Evolutionary conservation across 1,140 invertebrate genomes (phyloP), one percentile per base, ranked within the genome.

Genomic region (Tyrophagus putrescentiae): DNA sequence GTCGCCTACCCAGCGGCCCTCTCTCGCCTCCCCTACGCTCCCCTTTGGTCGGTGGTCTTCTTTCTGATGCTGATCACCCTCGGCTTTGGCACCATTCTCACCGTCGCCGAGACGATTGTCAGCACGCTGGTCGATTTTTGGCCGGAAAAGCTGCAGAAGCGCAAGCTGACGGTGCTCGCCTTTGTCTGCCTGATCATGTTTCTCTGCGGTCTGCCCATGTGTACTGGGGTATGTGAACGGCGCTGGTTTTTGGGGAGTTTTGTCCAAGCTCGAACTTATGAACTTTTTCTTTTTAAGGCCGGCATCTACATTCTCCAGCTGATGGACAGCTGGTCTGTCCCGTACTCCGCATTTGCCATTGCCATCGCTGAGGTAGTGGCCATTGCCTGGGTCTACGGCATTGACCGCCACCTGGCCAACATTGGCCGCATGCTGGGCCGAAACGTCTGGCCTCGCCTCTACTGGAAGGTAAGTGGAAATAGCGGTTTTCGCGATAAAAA

Each of bases 391-490:
- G 62, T 75, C 4, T 75, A 75, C 64, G 74, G 74, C 3, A 29
- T 60, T 28, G 39, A 59, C 29, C 44, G 18, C 36, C 87, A 88
- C 68, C 75, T 84, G 41, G 77, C 83, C 31, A 84, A 88, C 64
- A 83, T 87, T 5, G 66, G 67, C 36, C 73, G 77, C 53, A 88
- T 88, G 85, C 81, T 88, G 57, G 84, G 84, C 1, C 74, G 76
- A 21, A 79, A 80, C 62, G 79, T 83, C 7, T 77, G 77, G 58
- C 66, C 78, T 1, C 85, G 83, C 78, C 53, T 68, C 7, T 85
- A 84, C 68, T 89, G 86, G 86, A 80, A 78, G 56, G 75, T 78
- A 60, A 82, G 86, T 89, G 85, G 85, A 79, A 80, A 60, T 72
- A 80, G 13, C 75, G 87, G 32, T 84, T 83, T 1, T 85, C 85